Conservation (phyloP, 2,888 invertebrate genomes). For the Drosophila robusta region DNA sequence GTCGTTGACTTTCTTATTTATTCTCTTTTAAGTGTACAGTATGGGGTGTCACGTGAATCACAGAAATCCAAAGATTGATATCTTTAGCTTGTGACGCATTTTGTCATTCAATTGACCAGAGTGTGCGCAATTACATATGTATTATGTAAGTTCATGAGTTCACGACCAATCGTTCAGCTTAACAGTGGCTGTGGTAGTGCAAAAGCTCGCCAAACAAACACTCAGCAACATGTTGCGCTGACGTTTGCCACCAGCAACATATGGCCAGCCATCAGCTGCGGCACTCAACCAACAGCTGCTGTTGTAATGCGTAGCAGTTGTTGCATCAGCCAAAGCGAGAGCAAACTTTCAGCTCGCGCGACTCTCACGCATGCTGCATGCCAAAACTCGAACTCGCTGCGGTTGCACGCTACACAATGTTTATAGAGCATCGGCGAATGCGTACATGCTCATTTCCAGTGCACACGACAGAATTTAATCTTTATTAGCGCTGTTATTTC, state of each 20-base stretch:
- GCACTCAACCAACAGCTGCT: slow-evolving; percentile 39
- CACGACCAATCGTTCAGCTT: neutral
- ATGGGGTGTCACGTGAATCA: slow-evolving; percentile 3
- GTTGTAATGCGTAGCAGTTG: slow-evolving; percentile 63
- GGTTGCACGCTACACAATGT: slow-evolving; percentile 26
- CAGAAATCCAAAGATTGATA: neutral
- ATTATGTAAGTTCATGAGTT: slow-evolving; percentile 15
- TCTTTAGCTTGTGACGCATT: slow-evolving; percentile 1
- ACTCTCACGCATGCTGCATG: slow-evolving; percentile 39
- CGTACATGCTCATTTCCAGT: slow-evolving; percentile 6
- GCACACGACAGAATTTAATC: neutral
- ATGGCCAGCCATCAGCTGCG: slow-evolving; percentile 46
- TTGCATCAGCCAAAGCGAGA: slow-evolving; percentile 72
- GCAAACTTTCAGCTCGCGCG: neutral
- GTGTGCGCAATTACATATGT: neutral
- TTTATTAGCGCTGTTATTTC: neutral
- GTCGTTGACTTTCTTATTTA: neutral
- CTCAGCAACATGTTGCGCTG: slow-evolving; percentile 38
- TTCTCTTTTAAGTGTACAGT: neutral
- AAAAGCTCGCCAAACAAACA: neutral
- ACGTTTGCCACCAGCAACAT: neutral
- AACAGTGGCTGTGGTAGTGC: neutral
- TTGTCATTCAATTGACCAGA: neutral
- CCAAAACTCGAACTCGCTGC: neutral
- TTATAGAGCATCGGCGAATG: slow-evolving; percentile 3